These are phyloP conservation scores for Ichneumon xanthorius DNA, from an alignment of 2,888 invertebrate species.

Conservation along the genomic window DNA sequence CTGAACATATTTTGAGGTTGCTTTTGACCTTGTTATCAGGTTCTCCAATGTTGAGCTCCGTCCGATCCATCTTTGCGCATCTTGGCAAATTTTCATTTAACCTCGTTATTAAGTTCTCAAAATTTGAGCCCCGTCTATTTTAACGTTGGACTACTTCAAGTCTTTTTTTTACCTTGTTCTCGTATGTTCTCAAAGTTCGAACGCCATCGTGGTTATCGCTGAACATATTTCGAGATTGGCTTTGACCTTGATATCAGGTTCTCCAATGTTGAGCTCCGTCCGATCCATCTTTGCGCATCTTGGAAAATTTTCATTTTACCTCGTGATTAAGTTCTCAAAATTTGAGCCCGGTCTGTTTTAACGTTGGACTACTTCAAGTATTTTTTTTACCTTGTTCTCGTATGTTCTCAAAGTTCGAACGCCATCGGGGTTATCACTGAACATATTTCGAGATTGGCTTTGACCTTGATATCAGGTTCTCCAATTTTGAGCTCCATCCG, in stretches of 20 bases:
- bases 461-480: neutral
- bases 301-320: neutral
- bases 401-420: neutral
- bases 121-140: too few species aligned
- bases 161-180: neutral
- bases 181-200: neutral
- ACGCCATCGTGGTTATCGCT: neutral
- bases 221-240: neutral
- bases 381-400: neutral
- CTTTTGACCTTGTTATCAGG: neutral
- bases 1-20: neutral
- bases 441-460: neutral
- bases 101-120: neutral
- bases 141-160: too few species aligned
- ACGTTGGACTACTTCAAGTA: too few species aligned
- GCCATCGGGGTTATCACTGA: neutral
- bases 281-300: neutral
- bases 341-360: neutral
- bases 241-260: neutral
- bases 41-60: neutral
- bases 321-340: neutral
- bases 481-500: slow-evolving; percentile 5
- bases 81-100: neutral
- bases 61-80: neutral
- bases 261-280: neutral